Evolutionary conservation across 2,113 vertebrate species (phyloP).

Genomic region (Spilogale gracilis): DNA sequence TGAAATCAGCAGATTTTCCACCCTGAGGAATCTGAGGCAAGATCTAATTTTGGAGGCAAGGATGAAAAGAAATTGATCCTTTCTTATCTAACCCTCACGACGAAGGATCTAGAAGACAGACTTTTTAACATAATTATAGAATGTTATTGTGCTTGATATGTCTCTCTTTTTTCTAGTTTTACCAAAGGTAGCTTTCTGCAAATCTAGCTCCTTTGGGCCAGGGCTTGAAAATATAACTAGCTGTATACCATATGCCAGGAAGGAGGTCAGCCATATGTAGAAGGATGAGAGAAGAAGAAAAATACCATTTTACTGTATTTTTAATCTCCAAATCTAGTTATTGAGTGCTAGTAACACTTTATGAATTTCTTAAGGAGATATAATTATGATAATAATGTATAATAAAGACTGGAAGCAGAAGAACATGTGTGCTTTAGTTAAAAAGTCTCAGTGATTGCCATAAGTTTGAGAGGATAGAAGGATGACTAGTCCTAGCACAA

Average conservation of each 20-base stretch:
- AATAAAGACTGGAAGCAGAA: neutral
- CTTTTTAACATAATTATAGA: neutral
- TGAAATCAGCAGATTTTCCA: neutral
- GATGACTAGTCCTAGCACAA: neutral
- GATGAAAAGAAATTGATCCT: neutral
- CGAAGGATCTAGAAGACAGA: neutral
- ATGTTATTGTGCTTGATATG: neutral
- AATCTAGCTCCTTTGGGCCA: neutral
- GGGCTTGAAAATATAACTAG: neutral
- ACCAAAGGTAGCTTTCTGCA: neutral
- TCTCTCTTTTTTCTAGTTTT: neutral
- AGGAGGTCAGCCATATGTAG: neutral
- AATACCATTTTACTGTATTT: neutral
- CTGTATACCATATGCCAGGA: accelerated
- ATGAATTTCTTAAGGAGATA: neutral
- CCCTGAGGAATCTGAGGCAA: neutral
- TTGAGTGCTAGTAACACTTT: no score
- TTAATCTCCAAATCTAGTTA: neutral
- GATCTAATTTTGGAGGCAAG: neutral
- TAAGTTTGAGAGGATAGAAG: neutral
- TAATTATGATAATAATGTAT: neutral
- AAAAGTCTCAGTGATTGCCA: neutral
- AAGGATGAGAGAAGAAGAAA: neutral
- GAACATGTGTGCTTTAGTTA: neutral
- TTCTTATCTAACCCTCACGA: neutral